These are phyloP conservation scores for Schizothorax lantsangensis DNA, from an alignment of 2,797 vertebrate species.

Conservation along the genomic window DNA sequence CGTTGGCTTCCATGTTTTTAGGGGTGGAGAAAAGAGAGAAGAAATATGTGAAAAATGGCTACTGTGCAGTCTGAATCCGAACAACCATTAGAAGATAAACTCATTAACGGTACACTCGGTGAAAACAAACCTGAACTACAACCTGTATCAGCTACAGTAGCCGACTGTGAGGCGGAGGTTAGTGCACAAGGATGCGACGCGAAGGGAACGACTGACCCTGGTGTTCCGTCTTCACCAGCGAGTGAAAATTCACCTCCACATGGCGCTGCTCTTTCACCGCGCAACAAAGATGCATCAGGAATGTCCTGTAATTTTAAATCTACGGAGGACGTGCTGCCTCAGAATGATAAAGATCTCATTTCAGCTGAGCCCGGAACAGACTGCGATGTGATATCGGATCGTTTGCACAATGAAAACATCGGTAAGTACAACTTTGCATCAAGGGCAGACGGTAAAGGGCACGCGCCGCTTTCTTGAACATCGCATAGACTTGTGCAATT, in stretches of 20 bases:
- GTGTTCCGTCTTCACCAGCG: conserved; percentile 57
- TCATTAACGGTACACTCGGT: conserved; percentile 27
- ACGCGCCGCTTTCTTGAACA: not conserved
- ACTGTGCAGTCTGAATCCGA: conserved; percentile 74
- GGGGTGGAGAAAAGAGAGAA: conserved; percentile 53
- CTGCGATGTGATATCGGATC: conserved; percentile 25
- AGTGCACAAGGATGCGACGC: conserved; percentile 64
- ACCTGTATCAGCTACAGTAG: conserved; percentile 37
- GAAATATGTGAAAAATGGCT: conserved; percentile 81
- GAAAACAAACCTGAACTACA: conserved; percentile 34
- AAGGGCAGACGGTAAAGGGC: not conserved
- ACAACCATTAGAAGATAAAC: conserved; percentile 62
- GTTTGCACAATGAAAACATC: conserved; percentile 55
- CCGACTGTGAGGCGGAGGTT: conserved; percentile 30
- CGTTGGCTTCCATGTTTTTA: conserved; percentile 46
- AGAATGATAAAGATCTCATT: conserved; percentile 60
- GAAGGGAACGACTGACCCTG: conserved; percentile 63
- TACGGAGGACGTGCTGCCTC: conserved; percentile 31
- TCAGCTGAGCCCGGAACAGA: conserved; percentile 72
- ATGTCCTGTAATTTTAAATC: not conserved
- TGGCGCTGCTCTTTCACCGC: not conserved
- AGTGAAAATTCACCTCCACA: conserved; percentile 37
- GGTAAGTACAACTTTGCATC: conserved; percentile 64
- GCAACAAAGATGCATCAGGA: conserved; percentile 51
- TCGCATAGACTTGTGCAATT: not conserved